These are phyloP conservation scores for Drosophila kuntzei DNA, from an alignment of 2,888 invertebrate species.

Conservation along the genomic window DNA sequence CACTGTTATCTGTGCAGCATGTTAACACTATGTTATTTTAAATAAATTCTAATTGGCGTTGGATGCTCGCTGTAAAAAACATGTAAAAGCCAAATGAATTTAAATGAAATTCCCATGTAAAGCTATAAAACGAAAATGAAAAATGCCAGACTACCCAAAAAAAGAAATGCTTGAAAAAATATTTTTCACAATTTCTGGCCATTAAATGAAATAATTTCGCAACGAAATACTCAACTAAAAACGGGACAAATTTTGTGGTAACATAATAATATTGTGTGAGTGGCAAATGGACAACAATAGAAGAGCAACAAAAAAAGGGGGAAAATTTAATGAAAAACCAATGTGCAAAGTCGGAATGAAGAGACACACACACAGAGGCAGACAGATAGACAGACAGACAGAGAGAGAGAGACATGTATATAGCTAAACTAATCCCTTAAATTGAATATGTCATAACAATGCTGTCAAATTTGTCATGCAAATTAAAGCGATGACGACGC, in stretches of 20 bases:
- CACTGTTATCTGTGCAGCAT: not conserved
- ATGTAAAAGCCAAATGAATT: slow-evolving; percentile 33
- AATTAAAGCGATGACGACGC: slow-evolving; percentile 76
- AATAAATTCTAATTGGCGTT: not conserved
- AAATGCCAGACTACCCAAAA: slow-evolving; percentile 10
- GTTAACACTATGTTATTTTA: not conserved
- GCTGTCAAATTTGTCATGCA: slow-evolving; percentile 78
- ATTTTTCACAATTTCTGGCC: slow-evolving; percentile 11
- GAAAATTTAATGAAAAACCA: slow-evolving; percentile 1
- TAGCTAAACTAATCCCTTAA: slow-evolving; percentile 70
- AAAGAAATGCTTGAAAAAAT: slow-evolving; percentile 12
- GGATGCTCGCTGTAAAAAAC: not conserved
- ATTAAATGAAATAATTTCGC: slow-evolving; percentile 36
- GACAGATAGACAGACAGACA: not conserved
- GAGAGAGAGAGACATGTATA: slow-evolving; percentile 3
- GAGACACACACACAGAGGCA: not conserved
- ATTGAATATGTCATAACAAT: slow-evolving; percentile 81
- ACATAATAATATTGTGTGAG: slow-evolving; percentile 40
- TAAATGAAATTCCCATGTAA: slow-evolving; percentile 51
- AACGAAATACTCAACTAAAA: slow-evolving; percentile 23
- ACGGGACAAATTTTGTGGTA: slow-evolving; percentile 25
- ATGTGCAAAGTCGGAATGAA: not conserved
- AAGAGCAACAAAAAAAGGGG: not conserved
- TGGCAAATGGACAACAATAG: slow-evolving; percentile 12
- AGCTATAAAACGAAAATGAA: slow-evolving; percentile 8